These are phyloP conservation scores for Lerista edwardsae DNA, from an alignment of 2,797 vertebrate species.

Conservation along the genomic window DNA sequence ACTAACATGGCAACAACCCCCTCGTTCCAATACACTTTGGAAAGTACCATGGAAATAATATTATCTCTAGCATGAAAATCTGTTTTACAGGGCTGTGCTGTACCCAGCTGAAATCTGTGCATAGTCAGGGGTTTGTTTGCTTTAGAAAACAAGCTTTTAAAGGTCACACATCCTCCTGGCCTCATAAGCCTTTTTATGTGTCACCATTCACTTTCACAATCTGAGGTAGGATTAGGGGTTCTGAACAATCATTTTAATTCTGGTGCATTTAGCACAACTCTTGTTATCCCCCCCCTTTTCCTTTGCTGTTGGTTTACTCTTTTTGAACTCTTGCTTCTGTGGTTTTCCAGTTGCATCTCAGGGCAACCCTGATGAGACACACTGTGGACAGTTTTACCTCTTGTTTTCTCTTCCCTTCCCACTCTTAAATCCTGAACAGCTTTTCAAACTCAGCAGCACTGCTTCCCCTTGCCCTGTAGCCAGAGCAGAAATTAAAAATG, in stretches of 20 bases:
- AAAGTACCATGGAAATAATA: slow-evolving; percentile 16
- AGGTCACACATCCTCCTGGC: not conserved
- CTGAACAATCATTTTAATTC: slow-evolving; percentile 27
- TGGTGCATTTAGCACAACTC: not conserved
- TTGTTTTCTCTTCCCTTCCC: not conserved
- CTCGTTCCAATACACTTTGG: not conserved
- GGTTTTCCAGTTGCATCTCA: slow-evolving; percentile 39
- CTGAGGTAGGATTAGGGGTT: slow-evolving; percentile 11
- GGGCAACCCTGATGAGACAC: slow-evolving; percentile 6
- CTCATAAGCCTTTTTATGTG: accelerated
- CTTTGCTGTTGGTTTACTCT: not conserved
- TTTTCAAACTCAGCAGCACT: slow-evolving; percentile 42
- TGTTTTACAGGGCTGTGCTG: not conserved
- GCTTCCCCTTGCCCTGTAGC: not conserved
- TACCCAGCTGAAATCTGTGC: slow-evolving; percentile 1
- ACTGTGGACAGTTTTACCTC: slow-evolving; percentile 28
- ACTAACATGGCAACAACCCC: not conserved
- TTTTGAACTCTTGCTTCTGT: not conserved
- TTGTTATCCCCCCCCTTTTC: not conserved
- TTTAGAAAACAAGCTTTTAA: not conserved
- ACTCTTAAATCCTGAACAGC: slow-evolving; percentile 34
- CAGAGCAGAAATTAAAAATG: slow-evolving; percentile 39
- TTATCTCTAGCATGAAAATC: not conserved
- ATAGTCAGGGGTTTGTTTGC: not conserved
- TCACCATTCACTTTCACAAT: not conserved